Base-by-base conservation (phyloP, 2,113 vertebrate species). In the Tyto alba region DNA sequence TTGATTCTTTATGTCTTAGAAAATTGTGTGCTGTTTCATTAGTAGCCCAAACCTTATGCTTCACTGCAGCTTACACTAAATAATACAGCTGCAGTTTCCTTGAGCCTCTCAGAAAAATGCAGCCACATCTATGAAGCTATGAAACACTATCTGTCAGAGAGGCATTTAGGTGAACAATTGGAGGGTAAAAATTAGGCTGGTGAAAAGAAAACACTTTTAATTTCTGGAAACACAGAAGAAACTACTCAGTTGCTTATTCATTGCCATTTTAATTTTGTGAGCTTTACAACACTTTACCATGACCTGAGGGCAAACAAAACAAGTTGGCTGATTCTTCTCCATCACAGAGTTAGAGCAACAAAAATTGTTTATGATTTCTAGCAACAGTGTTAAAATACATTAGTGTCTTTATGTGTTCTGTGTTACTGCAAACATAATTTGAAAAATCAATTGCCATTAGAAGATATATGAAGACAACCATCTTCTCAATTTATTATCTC, bases 391-490 rank as follows among this genome's bases (percentile, higher is more conserved):
- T 97, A 74, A 74, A 96, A 96, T 93, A 95, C 48, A 84, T 89
- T 26, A 93, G 7, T 86, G n/a, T 90, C 75, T 88, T 95, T 97
- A 93, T 88, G 72, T 86, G 69, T 93, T 88, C 83, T 64, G 17
- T 88, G 82, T 62, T 92, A 34, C 60, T 25, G 43, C 59, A 96
- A 96, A 96, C 48, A 73, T 43, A 56, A 94, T 93, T 96, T 97
- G 76, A 94, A 97, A 96, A 95, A 93, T 72, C 50, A 92, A 97
- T 85, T 93, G 59, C 76, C 74, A 96, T 95, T 88, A 45, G 36
- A 82, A 36, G 32, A 68, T 94, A 66, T 55, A 81, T 81, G 77
- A 96, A 90, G 72, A 85, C 71, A 34, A 72, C 34, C 43, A 63
- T 50, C 34, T 60, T 93, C 74, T 94, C 81, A 69, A 55, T 92